Evolutionary conservation across 2,888 invertebrate species (phyloP).

Genomic region (Acleris sparsana): DNA sequence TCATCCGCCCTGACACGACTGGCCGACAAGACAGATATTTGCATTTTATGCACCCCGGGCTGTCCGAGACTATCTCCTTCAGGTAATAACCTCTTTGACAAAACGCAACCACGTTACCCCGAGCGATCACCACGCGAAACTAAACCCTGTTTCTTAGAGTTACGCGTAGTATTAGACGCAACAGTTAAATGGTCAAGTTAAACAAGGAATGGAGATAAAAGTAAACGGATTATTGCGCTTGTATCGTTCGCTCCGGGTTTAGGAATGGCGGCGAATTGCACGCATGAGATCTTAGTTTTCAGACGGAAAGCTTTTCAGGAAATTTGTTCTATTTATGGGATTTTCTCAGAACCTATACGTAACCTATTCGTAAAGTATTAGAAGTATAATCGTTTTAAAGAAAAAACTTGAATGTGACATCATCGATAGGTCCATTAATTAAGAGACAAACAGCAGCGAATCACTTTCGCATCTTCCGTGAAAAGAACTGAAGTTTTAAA

Average conservation of each 20-base stretch:
- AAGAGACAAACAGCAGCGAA: neutral
- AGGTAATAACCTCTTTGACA: constrained; percentile 82
- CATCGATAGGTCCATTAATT: neutral
- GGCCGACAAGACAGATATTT: constrained; percentile 64
- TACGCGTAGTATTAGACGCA: constrained; percentile 39
- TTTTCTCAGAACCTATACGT: neutral
- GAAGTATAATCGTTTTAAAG: too few relatives aligned
- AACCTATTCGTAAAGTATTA: too few relatives aligned
- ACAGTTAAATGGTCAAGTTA: constrained; percentile 49
- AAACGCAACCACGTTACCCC: constrained; percentile 44
- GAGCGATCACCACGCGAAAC: constrained; percentile 5
- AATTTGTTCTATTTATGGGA: neutral
- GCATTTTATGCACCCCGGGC: constrained; percentile 76
- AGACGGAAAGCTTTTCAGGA: neutral
- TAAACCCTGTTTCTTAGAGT: constrained; percentile 41
- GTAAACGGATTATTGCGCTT: constrained; percentile 79
- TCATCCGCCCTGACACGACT: constrained; percentile 33
- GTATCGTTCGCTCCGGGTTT: constrained; percentile 63
- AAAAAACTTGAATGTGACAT: neutral
- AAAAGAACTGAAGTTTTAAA: too few relatives aligned
- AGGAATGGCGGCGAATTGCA: constrained; percentile 44
- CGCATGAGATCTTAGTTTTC: constrained; percentile 21
- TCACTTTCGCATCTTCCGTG: too few relatives aligned
- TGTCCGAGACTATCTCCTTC: constrained; percentile 67
- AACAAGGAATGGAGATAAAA: constrained; percentile 76